Base-by-base conservation (phyloP, 2,888 invertebrate species). In the Horisme vitalbata region DNA sequence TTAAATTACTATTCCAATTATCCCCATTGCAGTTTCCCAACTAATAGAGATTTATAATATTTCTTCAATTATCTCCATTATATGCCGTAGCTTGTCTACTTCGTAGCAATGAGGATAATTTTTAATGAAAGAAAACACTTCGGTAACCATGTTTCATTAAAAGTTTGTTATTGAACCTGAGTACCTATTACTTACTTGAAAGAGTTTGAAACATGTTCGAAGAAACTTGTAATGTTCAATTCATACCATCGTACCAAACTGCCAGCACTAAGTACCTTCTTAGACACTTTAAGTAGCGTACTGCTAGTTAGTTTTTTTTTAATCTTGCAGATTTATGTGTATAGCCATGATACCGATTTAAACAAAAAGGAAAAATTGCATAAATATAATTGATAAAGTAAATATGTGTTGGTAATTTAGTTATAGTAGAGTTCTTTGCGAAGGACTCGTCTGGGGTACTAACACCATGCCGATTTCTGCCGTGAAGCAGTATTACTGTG, bases 71-170 rank as follows among this genome's bases (percentile, higher is more conserved):
- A 31, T 43, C n/a, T n/a, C n/a, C n/a, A n/a, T n/a, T n/a, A n/a
- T n/a, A n/a, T n/a, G n/a, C n/a, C n/a, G n/a, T n/a, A n/a, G n/a
- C n/a, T n/a, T n/a, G n/a, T n/a, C n/a, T n/a, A n/a, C n/a, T n/a
- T n/a, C n/a, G n/a, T n/a, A n/a, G n/a, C n/a, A n/a, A n/a, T n/a
- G n/a, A n/a, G 8, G 9, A 9, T 35, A 39, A 37, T 51, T 45
- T 44, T 27, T 27, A 38, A 45, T 50, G 60, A 61, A 64, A 54
- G 66, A 70, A 66, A 71, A 71, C 62, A 66, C 64, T 54, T 45
- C 49, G 51, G 55, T 71, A 72, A 71, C 71, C 68, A 65, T 74
- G 79, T 83, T 86, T 85, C 82, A 85, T 85, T 86, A 85, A 85
- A 86, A 85, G 80, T 85, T 86, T 80, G 64, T 69, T 75, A 75